Base-by-base conservation (phyloP, 2,888 invertebrate genomes). In the Pseudococcus longispinus region DNA sequence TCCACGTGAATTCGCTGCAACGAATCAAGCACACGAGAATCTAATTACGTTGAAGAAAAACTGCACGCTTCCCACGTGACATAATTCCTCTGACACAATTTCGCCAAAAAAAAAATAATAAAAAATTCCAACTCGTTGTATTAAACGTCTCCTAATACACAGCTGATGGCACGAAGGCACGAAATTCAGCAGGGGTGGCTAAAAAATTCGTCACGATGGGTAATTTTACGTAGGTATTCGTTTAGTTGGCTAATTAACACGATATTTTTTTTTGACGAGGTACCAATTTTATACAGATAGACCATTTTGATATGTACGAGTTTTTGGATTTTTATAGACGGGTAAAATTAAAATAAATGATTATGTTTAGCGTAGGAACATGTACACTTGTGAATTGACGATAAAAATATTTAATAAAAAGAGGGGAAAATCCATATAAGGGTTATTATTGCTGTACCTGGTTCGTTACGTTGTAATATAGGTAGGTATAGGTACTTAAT, bases 51-150 rank as follows among this genome's bases (percentile, higher is more conserved):
- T 18, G 8, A 29, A 26, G 70, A 70, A 70, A 70, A 70, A 70
- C 26, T 70, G 29, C 70, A 29, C 70, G 70, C 29, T 70, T 29
- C 60, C 70, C 70, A 70, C 77, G 20, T 80, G 77, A 80, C 77
- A 80, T 80, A 80, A 80, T 70, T 70, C 29, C 29, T 15, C 20
- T 80, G 77, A 80, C 77, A 80, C 77, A 80, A 80, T 80, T 80
- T 80, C 77, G 77, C 77, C 42, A 42, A 29, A 29, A 42, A 80
- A 80, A 80, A 74, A n/a, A n/a, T n/a, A n/a, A n/a, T n/a, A 74
- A 51, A 51, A 60, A 60, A 60, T 60, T 60, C 60, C 60, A 60
- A 80, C 20, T 80, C 77, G 20, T 80, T n/a, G n/a, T n/a, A n/a
- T n/a, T 29, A 80, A 37, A 37, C 37, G 37, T 5, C 42, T 42